Evolutionary conservation across 35 echinoderm and acorn worm species (phyloP).

Genomic region (Eucidaris tribuloides): DNA sequence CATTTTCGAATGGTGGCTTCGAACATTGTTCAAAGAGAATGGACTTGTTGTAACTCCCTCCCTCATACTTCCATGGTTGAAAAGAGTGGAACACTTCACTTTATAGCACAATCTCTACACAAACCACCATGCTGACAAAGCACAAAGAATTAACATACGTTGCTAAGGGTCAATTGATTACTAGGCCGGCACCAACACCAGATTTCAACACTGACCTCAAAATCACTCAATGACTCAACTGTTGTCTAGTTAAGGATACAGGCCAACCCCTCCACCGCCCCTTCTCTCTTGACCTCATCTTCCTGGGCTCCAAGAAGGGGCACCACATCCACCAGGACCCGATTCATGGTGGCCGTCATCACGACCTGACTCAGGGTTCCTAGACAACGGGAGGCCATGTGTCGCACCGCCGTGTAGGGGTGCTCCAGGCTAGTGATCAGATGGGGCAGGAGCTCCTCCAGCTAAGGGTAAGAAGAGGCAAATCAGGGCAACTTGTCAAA

Average conservation of each 20-base stretch:
- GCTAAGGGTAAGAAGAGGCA: slow-evolving; percentile 15
- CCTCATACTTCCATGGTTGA: too few relatives aligned
- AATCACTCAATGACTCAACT: too few relatives aligned
- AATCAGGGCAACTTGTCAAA: not conserved
- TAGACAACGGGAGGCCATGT: slow-evolving; percentile 83
- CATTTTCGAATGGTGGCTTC: too few relatives aligned
- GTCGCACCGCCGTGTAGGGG: slow-evolving; percentile 85
- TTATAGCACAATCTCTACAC: too few relatives aligned
- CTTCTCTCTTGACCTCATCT: slow-evolving; percentile 77
- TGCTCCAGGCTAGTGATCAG: slow-evolving; percentile 73
- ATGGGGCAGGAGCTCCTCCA: slow-evolving; percentile 50
- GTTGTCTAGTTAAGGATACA: slow-evolving; percentile 93
- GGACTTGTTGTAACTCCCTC: too few relatives aligned
- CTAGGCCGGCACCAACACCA: too few relatives aligned
- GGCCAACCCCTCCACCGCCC: slow-evolving; percentile 72
- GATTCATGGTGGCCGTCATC: slow-evolving; percentile 64
- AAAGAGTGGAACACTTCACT: too few relatives aligned
- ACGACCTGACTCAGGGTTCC: slow-evolving; percentile 68
- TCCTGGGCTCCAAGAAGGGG: slow-evolving; percentile 64
- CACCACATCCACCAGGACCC: slow-evolving; percentile 58
- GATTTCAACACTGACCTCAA: too few relatives aligned
- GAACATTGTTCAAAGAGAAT: too few relatives aligned
- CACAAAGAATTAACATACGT: too few relatives aligned
- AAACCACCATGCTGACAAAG: too few relatives aligned
- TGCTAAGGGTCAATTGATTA: too few relatives aligned